These are phyloP conservation scores for Donacobius atricapilla DNA, from an alignment of 2,113 vertebrate species.

Conservation along the genomic window DNA sequence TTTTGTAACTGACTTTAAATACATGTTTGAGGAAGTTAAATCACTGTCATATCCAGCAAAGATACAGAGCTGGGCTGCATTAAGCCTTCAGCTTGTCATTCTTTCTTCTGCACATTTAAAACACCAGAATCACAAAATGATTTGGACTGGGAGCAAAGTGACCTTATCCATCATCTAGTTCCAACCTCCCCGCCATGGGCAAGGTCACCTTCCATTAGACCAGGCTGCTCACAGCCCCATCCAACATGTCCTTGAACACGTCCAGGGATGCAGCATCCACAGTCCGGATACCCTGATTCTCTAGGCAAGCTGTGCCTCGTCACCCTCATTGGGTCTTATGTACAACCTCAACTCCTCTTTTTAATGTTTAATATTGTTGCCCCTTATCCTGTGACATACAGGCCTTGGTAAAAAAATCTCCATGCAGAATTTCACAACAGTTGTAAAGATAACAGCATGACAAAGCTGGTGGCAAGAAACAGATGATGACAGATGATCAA, in stretches of 20 bases:
- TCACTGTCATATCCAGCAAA: neutral
- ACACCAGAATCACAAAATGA: neutral
- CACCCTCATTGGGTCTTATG: rapidly evolving
- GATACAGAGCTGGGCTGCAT: neutral
- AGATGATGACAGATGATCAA: neutral
- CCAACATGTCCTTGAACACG: neutral
- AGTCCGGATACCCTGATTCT: neutral
- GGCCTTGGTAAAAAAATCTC: neutral
- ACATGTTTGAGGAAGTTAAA: neutral
- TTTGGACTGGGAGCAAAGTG: neutral
- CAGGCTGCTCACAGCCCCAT: neutral
- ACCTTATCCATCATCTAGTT: neutral
- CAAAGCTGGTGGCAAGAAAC: neutral
- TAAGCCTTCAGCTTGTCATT: neutral
- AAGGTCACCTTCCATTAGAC: neutral
- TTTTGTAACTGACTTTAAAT: neutral
- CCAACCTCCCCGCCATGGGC: neutral
- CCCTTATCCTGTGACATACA: neutral
- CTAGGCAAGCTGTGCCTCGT: neutral
- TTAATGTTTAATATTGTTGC: neutral
- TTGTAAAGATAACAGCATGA: neutral
- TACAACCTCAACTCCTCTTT: neutral
- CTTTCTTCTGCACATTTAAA: neutral
- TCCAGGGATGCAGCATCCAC: neutral
- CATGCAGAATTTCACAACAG: neutral